A percentile compares a stretch with the other conserved stretches of the same genome.
These are phyloP conservation scores for Urosaurus nigricauda DNA, from an alignment of 2,797 vertebrate species.

Conservation along the genomic window DNA sequence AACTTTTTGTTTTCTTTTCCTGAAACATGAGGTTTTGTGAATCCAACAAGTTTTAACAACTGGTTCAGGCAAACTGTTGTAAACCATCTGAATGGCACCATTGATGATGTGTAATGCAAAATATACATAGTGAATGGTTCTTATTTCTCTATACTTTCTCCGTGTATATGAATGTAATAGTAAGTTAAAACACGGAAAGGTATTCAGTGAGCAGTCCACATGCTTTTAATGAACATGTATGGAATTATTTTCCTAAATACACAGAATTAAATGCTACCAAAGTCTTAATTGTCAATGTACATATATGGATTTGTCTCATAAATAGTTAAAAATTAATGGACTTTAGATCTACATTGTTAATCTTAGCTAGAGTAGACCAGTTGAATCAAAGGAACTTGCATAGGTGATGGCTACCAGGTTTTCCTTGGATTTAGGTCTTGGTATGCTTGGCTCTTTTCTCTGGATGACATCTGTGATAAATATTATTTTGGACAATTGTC, in stretches of 20 bases:
- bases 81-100: no score
- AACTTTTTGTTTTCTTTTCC: no score
- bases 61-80: no score
- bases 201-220: not conserved
- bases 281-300: not conserved
- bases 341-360: no score
- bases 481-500: not conserved
- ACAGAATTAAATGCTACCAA: not conserved
- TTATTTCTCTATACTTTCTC: slow-evolving; percentile 61
- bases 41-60: no score
- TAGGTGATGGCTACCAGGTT: no score
- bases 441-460: not conserved
- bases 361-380: no score
- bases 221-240: not conserved
- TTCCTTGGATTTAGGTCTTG: not conserved
- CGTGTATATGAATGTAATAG: slow-evolving; percentile 16
- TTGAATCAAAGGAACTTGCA: no score
- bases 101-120: not conserved
- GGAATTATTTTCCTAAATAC: not conserved
- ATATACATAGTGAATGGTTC: slow-evolving; percentile 43
- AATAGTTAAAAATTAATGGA: not conserved
- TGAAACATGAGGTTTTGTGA: no score
- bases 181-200: slow-evolving; percentile 34
- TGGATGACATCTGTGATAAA: not conserved
- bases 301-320: not conserved